Evolutionary conservation across 2,888 invertebrate genomes (phyloP).

Genomic region (Oeneis ivallda): DNA sequence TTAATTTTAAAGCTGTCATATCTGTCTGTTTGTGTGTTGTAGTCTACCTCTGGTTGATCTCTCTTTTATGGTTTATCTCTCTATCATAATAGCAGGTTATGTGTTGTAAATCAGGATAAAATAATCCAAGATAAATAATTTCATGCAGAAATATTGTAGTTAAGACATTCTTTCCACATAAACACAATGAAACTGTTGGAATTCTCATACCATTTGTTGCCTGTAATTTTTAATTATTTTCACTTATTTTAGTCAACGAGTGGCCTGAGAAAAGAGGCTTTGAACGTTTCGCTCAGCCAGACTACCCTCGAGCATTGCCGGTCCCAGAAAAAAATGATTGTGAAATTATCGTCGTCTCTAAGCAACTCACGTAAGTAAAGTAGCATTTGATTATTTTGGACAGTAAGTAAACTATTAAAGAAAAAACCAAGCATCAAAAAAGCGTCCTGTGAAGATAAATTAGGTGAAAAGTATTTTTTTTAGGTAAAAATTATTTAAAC

Average conservation of each 20-base stretch:
- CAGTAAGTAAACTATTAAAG: not conserved
- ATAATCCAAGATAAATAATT: no score
- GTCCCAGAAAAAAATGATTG: constrained; percentile 90
- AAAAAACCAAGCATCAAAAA: not conserved
- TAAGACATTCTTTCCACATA: no score
- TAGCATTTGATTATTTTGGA: constrained; percentile 37
- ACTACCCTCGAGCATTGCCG: constrained; percentile 66
- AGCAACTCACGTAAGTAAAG: constrained; percentile 89
- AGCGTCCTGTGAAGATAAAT: not conserved
- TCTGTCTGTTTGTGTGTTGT: no score
- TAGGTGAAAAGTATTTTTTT: not conserved
- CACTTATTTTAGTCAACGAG: constrained; percentile 50
- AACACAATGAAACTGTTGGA: no score
- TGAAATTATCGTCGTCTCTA: constrained; percentile 94
- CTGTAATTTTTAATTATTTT: not conserved
- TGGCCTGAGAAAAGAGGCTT: constrained; percentile 61
- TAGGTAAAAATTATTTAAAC: no score
- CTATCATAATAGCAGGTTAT: no score
- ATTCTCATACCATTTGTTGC: no score
- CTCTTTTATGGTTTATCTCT: no score
- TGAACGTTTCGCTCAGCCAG: constrained; percentile 59
- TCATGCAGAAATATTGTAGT: no score
- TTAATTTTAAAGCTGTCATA: no score
- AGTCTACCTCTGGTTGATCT: no score
- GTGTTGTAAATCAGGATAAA: no score